Percentiles rank a stretch among this genome's conserved stretches.
Evolutionary conservation across 2,888 invertebrate genomes (phyloP).

Genomic region (Rhingia rostrata): DNA sequence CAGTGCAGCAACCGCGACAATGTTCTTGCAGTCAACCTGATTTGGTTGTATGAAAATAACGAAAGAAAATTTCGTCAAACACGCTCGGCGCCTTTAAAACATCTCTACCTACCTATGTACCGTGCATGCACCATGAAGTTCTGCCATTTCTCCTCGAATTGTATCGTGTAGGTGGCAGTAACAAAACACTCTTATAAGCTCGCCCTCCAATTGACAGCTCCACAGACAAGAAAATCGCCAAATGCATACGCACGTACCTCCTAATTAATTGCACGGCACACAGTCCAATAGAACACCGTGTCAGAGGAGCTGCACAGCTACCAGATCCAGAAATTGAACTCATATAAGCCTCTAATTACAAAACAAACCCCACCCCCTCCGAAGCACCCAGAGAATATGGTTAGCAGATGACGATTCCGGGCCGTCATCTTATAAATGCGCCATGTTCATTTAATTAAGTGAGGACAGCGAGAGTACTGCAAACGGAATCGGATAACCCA

Average conservation of each 20-base stretch:
- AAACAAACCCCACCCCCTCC: background rate
- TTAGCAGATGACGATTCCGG: background rate
- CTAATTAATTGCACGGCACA: slow-evolving; percentile 54
- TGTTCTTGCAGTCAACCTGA: too few relatives aligned
- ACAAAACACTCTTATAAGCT: background rate
- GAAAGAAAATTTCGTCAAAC: too few relatives aligned
- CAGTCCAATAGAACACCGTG: slow-evolving; percentile 40
- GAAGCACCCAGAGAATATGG: background rate
- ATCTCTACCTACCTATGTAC: too few relatives aligned
- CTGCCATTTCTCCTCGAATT: too few relatives aligned
- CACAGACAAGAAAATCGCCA: background rate
- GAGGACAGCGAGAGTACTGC: slow-evolving; percentile 61
- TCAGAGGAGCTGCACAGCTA: slow-evolving; percentile 12
- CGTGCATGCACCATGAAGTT: too few relatives aligned
- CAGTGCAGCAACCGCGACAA: too few relatives aligned
- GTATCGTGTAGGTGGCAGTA: background rate
- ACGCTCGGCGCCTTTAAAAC: too few relatives aligned
- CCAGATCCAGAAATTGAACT: slow-evolving; percentile 51
- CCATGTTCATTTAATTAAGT: slow-evolving; percentile 73
- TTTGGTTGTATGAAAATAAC: too few relatives aligned
- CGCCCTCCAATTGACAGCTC: background rate
- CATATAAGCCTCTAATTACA: slow-evolving; percentile 62
- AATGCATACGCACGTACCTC: slow-evolving; percentile 14
- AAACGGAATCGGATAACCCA: slow-evolving; percentile 54
- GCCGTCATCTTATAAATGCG: slow-evolving; percentile 48